A percentile compares a stretch with the other conserved stretches of the same genome.
phyloP scores from a whole-genome alignment of 2,113 vertebrate species.

The Hippotragus niger region DNA sequence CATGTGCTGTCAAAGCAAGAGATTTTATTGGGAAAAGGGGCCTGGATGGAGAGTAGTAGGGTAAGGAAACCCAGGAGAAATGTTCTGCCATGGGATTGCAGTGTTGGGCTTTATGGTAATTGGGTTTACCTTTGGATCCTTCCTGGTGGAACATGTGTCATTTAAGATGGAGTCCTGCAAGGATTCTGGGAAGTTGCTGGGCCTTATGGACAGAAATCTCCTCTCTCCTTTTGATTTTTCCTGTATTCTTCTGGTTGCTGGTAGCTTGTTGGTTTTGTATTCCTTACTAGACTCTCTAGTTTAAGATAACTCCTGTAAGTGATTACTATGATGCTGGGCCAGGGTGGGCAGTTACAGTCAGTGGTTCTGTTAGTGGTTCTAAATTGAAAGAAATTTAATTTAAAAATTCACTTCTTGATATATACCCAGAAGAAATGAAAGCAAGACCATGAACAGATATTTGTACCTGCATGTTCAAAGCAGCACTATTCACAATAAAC shows the following conservation, averaged over 20 bases:
- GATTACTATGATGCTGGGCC: background rate
- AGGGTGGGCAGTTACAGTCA: background rate
- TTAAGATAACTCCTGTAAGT: background rate
- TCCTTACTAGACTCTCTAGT: background rate
- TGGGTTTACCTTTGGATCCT: background rate
- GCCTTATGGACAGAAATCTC: background rate
- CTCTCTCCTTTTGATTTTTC: background rate
- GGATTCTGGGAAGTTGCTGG: background rate
- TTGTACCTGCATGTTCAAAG: background rate
- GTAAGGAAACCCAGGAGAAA: background rate
- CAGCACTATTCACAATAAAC: background rate
- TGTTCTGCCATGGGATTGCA: background rate
- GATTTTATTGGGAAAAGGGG: background rate
- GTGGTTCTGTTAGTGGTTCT: background rate
- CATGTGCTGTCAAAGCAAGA: background rate
- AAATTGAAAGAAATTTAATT: background rate
- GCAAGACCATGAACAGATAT: background rate
- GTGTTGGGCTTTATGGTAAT: background rate
- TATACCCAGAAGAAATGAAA: background rate
- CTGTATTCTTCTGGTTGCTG: background rate
- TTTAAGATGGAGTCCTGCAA: background rate
- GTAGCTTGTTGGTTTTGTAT: background rate
- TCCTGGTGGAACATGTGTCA: background rate
- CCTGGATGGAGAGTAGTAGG: background rate
- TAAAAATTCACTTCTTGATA: background rate